Conservation (phyloP, 2,797 vertebrate species). For the Morelia viridis region DNA sequence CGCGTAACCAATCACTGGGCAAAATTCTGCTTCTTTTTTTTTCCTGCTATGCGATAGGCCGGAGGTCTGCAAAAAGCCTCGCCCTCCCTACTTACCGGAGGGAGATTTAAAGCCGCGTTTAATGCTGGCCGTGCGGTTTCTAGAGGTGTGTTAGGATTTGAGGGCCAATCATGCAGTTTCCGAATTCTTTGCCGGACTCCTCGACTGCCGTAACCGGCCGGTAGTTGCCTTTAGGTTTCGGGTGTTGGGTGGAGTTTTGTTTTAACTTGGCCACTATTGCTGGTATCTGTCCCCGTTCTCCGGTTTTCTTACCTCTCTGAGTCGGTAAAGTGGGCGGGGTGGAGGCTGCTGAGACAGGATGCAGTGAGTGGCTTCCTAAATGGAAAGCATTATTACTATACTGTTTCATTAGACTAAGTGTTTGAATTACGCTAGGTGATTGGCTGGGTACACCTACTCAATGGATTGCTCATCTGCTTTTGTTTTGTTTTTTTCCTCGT, state of each 20-base stretch:
- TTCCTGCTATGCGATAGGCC: not conserved
- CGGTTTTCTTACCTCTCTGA: not conserved
- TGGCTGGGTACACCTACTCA: not conserved
- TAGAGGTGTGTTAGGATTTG: not conserved
- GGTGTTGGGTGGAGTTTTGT: not conserved
- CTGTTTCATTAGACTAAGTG: not conserved
- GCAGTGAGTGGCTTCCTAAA: not conserved
- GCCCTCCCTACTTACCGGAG: not conserved
- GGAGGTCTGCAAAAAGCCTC: not conserved
- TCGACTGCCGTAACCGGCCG: not conserved
- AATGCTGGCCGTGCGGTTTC: not conserved
- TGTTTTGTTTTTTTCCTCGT: too few relatives aligned
- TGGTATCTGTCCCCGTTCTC: not conserved
- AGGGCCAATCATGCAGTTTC: not conserved
- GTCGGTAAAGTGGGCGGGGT: not conserved
- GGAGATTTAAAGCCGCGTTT: slow-evolving; percentile 27
- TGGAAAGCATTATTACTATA: not conserved
- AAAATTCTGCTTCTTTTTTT: too few relatives aligned
- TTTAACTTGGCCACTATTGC: not conserved
- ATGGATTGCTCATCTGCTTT: not conserved
- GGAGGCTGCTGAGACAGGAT: not conserved
- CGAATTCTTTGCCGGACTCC: too few relatives aligned
- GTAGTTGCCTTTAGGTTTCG: not conserved
- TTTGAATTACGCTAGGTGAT: not conserved
- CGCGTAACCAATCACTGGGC: not conserved